These are phyloP conservation scores for Chascanopsetta lugubris DNA, from an alignment of 2,113 vertebrate genomes.

Conservation along the genomic window DNA sequence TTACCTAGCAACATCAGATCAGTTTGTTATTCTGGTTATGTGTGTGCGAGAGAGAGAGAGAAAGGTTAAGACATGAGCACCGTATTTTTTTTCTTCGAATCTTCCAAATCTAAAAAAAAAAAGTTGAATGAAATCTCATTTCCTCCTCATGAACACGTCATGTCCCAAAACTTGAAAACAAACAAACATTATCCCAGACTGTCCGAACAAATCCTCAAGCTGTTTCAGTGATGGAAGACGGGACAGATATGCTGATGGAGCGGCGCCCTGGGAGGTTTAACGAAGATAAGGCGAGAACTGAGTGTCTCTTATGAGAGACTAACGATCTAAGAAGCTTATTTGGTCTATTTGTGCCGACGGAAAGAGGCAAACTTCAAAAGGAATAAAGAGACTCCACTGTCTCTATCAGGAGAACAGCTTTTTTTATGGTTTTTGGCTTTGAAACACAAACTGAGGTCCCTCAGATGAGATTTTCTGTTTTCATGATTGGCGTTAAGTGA, in stretches of 20 bases:
- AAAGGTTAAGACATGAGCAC: slow-evolving; percentile 26
- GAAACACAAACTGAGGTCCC: no score
- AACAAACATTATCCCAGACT: slow-evolving; percentile 30
- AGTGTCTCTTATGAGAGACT: slow-evolving; percentile 23
- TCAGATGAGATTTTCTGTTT: neutral
- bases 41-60: slow-evolving; percentile 22
- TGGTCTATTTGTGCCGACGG: slow-evolving; percentile 21
- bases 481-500: neutral
- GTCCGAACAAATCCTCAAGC: slow-evolving; percentile 46
- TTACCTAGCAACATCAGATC: slow-evolving; percentile 84
- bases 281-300: slow-evolving; percentile 31
- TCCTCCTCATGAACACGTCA: slow-evolving; percentile 19
- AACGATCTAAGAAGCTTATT: slow-evolving; percentile 30
- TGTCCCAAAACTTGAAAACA: slow-evolving; percentile 17
- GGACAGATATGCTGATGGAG: slow-evolving; percentile 44
- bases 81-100: neutral
- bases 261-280: slow-evolving; percentile 9
- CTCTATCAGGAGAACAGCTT: slow-evolving; percentile 7
- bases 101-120: slow-evolving; percentile 20
- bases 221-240: slow-evolving; percentile 36
- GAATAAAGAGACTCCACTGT: slow-evolving; percentile 10
- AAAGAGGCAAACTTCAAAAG: slow-evolving; percentile 12
- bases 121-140: slow-evolving; percentile 27
- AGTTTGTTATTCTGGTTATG: slow-evolving; percentile 61
- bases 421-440: neutral